A percentile compares a stretch with the other conserved stretches of the same genome.
Conservation (phyloP, 2,113 vertebrate genomes). For the Tenebrosternarchus preto region DNA sequence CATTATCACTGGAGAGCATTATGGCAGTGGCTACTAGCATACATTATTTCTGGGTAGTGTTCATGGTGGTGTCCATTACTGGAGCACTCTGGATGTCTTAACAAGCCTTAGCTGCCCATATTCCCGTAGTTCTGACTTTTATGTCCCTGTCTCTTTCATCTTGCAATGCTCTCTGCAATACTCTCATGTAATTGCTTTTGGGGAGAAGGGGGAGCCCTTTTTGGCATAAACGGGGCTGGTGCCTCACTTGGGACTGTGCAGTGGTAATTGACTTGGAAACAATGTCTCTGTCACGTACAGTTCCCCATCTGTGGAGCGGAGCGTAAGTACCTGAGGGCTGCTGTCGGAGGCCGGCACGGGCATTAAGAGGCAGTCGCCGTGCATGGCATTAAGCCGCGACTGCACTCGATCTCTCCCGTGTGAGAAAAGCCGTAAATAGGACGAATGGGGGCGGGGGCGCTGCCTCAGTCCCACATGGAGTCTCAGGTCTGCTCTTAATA, state of each 20-base stretch:
- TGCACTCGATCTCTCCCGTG: conserved; percentile 63
- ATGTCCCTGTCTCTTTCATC: neutral
- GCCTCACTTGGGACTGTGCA: conserved; percentile 59
- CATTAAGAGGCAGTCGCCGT: conserved; percentile 59
- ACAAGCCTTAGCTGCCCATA: conserved; percentile 3
- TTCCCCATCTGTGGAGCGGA: conserved; percentile 50
- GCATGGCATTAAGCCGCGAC: conserved; percentile 64
- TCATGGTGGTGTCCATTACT: neutral
- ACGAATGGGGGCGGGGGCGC: neutral
- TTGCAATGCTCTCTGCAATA: conserved; percentile 51
- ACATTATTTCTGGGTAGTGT: neutral
- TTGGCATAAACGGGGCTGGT: conserved; percentile 63
- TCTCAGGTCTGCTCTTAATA: neutral
- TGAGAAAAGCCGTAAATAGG: conserved; percentile 60
- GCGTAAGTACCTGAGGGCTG: conserved; percentile 57
- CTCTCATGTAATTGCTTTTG: conserved; percentile 59
- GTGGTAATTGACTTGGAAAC: conserved; percentile 71
- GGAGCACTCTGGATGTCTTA: neutral
- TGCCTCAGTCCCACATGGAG: neutral
- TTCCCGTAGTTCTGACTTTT: conserved; percentile 7
- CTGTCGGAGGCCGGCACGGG: conserved; percentile 52
- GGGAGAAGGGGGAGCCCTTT: conserved; percentile 55
- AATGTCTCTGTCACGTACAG: conserved; percentile 43
- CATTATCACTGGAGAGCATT: neutral
- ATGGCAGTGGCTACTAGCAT: neutral